These are phyloP conservation scores for Anoplolepis gracilipes DNA, from an alignment of 1,140 invertebrate species.

Conservation along the genomic window DNA sequence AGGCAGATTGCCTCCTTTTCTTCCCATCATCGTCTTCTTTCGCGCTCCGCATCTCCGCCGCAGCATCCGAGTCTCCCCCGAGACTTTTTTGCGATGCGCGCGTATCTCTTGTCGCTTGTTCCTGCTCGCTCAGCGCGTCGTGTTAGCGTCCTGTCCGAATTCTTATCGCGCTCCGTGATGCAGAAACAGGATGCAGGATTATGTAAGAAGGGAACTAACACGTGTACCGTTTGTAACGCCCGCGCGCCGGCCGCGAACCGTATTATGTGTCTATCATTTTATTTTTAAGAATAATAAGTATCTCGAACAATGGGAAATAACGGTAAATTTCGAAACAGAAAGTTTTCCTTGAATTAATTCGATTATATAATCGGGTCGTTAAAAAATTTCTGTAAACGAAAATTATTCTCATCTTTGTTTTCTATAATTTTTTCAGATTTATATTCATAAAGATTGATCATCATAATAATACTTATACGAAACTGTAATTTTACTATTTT, in stretches of 20 bases:
- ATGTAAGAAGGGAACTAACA: background rate
- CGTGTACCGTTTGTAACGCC: background rate
- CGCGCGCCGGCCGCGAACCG: background rate
- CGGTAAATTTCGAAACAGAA: background rate
- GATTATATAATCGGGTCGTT: background rate
- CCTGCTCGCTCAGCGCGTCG: constrained; percentile 6
- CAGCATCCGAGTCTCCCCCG: constrained; percentile 31
- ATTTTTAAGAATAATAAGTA: background rate
- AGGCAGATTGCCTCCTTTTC: background rate
- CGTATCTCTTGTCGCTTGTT: background rate
- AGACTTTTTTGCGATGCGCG: constrained; percentile 11
- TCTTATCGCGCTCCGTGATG: constrained; percentile 39
- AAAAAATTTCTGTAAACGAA: background rate
- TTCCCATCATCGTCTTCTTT: background rate
- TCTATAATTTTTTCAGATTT: background rate
- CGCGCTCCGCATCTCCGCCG: no score
- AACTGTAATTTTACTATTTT: background rate
- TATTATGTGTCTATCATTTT: background rate
- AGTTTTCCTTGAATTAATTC: background rate
- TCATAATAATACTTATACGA: background rate
- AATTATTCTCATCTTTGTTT: background rate
- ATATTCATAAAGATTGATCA: background rate
- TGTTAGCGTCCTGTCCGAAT: constrained; percentile 48
- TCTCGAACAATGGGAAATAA: background rate
- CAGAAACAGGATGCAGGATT: constrained; percentile 29